Conservation (phyloP, 2,888 invertebrate genomes). For the Panorpa germanica region DNA sequence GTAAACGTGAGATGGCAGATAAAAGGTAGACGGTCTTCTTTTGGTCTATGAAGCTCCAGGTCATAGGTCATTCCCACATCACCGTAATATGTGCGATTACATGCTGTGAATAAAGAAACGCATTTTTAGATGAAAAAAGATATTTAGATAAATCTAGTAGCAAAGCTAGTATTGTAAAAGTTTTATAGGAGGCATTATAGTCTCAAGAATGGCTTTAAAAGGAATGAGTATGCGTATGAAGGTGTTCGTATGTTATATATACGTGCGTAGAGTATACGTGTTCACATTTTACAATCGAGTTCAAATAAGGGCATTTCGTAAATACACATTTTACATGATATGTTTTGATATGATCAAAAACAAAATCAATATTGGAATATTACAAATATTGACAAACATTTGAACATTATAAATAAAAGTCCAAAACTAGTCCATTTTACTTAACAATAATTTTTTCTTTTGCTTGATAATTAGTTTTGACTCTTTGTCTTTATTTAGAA, state of each 20-base stretch:
- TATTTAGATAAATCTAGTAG: slow-evolving; percentile 13
- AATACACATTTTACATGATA: too few species aligned
- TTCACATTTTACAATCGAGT: too few species aligned
- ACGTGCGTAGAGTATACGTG: slow-evolving; percentile 11
- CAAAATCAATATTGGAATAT: too few species aligned
- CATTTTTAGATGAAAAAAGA: too few species aligned
- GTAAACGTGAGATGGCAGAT: slow-evolving; percentile 74
- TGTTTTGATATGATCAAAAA: too few species aligned
- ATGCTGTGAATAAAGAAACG: slow-evolving; percentile 43
- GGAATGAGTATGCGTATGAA: slow-evolving; percentile 23
- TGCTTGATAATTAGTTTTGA: too few species aligned
- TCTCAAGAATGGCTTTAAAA: slow-evolving; percentile 26
- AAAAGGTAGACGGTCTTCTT: slow-evolving; percentile 72
- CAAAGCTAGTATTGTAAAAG: slow-evolving; percentile 11
- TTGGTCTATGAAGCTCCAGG: slow-evolving; percentile 66
- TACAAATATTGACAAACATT: too few species aligned
- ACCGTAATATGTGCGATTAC: slow-evolving; percentile 81
- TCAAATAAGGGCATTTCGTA: too few species aligned
- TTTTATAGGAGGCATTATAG: slow-evolving; percentile 13
- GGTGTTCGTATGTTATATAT: slow-evolving; percentile 12
- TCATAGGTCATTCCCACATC: slow-evolving; percentile 76
- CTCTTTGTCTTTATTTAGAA: too few species aligned
- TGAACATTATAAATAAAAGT: too few species aligned
- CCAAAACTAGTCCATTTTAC: too few species aligned
- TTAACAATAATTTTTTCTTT: too few species aligned